Evolutionary conservation across 1,140 invertebrate genomes (phyloP).

Genomic region (Sycophila sp.): DNA sequence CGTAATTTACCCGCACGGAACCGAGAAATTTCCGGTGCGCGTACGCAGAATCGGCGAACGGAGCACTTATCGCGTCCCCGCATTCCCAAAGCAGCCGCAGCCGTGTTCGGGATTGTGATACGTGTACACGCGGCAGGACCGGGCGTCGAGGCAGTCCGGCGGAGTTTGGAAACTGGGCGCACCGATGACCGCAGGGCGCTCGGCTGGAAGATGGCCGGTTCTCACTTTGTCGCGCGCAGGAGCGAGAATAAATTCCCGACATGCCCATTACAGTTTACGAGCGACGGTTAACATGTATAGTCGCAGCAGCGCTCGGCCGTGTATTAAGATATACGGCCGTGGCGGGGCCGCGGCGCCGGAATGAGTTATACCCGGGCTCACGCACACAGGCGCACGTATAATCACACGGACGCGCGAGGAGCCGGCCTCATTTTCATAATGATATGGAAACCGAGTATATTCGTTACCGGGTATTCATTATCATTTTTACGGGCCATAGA

Average conservation of each 20-base stretch:
- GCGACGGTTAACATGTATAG: constrained; percentile 45
- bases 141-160: too few species aligned
- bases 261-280: constrained; percentile 50
- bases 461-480: constrained; percentile 53
- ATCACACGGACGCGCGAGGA: too few species aligned
- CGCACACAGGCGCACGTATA: neutral
- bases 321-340: constrained; percentile 49
- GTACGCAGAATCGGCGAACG: too few species aligned
- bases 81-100: neutral
- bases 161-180: too few species aligned
- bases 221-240: constrained; percentile 49
- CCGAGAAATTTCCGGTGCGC: too few species aligned
- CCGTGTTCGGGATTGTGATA: neutral
- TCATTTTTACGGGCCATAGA: constrained; percentile 51
- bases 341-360: constrained; percentile 18
- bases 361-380: neutral
- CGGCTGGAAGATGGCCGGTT: constrained; percentile 42
- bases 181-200: constrained; percentile 33
- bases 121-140: too few species aligned
- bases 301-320: constrained; percentile 27
- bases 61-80: neutral
- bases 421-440: constrained; percentile 57
- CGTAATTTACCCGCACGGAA: too few species aligned
- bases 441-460: constrained; percentile 46
- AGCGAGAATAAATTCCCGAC: constrained; percentile 47